Conservation (phyloP, 2,113 vertebrate genomes). For the Xenopus borealis region DNA sequence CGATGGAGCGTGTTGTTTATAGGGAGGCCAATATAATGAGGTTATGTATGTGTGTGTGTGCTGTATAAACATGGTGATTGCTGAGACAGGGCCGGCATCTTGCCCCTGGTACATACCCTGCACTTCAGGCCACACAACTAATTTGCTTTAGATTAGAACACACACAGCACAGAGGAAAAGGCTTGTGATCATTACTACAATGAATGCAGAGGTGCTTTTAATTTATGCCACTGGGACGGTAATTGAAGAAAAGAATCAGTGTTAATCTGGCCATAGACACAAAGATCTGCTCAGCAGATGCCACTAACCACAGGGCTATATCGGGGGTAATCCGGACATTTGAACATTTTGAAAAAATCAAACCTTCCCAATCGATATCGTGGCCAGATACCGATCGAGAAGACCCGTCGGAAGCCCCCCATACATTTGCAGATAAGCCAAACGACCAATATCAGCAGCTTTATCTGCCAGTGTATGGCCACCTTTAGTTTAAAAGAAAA, state of each 20-base stretch:
- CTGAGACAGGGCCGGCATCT: conserved; percentile 11
- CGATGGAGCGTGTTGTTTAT: conserved; percentile 10
- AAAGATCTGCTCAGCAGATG: too few relatives aligned
- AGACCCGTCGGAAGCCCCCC: too few relatives aligned
- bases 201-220: background rate
- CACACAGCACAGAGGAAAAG: too few relatives aligned
- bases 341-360: too few relatives aligned
- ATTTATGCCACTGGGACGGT: background rate
- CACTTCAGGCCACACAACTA: background rate
- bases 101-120: conserved; percentile 21
- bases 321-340: too few relatives aligned
- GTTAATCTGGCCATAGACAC: background rate
- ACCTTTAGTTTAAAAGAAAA: too few relatives aligned
- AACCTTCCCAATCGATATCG: too few relatives aligned
- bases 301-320: too few relatives aligned
- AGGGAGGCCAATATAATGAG: conserved; percentile 19
- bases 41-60: conserved; percentile 28
- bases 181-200: background rate
- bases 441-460: too few relatives aligned
- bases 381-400: too few relatives aligned
- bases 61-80: conserved; percentile 26
- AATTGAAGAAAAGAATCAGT: background rate
- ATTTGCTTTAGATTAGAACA: background rate
- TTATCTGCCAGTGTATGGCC: too few relatives aligned
- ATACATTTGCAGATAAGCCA: too few relatives aligned